Percentiles rank a stretch among this genome's conserved stretches.
These are phyloP conservation scores for Agrochola lychnidis DNA, from an alignment of 2,888 invertebrate genomes.

Conservation along the genomic window DNA sequence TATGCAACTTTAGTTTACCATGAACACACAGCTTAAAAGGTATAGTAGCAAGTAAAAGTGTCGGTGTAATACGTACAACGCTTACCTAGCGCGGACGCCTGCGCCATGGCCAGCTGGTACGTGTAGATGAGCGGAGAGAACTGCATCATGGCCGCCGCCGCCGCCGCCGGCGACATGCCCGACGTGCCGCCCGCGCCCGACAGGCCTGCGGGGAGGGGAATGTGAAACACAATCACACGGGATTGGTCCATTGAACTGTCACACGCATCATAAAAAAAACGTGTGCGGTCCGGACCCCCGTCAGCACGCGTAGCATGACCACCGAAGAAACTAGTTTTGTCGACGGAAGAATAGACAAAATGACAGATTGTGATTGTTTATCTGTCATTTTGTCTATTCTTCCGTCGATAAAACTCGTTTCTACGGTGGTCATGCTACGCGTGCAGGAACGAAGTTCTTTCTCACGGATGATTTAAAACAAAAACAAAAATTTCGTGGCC, in stretches of 20 bases:
- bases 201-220: slow-evolving; percentile 80
- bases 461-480: no score
- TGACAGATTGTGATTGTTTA: no score
- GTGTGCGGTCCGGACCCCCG: no score
- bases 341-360: no score
- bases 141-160: slow-evolving; percentile 96
- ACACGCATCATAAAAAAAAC: not conserved
- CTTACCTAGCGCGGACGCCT: slow-evolving; percentile 92
- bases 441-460: no score
- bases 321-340: no score
- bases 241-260: not conserved
- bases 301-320: no score
- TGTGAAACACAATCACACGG: not conserved
- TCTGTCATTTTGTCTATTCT: no score
- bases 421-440: no score
- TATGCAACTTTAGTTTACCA: not conserved
- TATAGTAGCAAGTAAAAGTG: slow-evolving; percentile 20
- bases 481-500: no score
- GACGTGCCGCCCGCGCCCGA: slow-evolving; percentile 86
- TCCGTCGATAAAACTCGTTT: no score
- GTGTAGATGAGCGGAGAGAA: slow-evolving; percentile 97
- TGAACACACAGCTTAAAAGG: not conserved
- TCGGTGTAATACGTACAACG: slow-evolving; percentile 80
- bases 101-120: slow-evolving; percentile 96
- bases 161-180: slow-evolving; percentile 92